phyloP scores from a whole-genome alignment of 2,888 invertebrate genomes.

The Habrosyne pyritoides region DNA sequence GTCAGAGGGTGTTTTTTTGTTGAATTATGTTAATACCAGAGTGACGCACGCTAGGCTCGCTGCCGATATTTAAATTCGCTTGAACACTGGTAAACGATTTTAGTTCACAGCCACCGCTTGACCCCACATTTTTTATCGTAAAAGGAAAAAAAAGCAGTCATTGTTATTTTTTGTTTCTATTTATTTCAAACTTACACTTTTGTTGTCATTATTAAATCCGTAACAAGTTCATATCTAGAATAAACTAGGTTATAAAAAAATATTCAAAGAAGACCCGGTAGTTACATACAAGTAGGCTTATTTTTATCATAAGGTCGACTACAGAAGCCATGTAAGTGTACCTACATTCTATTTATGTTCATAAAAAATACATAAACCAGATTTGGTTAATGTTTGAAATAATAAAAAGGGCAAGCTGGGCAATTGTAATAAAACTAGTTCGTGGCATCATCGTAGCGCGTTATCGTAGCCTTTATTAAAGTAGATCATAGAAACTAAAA shows the following conservation, averaged over 20 bases:
- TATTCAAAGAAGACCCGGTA: too few relatives aligned
- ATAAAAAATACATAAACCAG: too few relatives aligned
- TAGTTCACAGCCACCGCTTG: constrained; percentile 45
- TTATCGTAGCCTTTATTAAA: not conserved
- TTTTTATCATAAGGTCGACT: too few relatives aligned
- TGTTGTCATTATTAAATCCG: too few relatives aligned
- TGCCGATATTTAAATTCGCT: constrained; percentile 76
- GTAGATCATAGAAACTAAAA: not conserved
- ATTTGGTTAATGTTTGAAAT: too few relatives aligned
- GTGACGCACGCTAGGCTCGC: constrained; percentile 65
- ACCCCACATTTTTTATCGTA: constrained; percentile 47
- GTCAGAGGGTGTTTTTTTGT: constrained; percentile 68
- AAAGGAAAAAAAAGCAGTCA: constrained; percentile 43
- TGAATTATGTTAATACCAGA: constrained; percentile 76
- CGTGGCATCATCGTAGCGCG: not conserved
- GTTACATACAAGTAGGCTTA: too few relatives aligned
- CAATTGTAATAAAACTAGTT: not conserved
- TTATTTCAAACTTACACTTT: not conserved
- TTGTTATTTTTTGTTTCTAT: constrained; percentile 36
- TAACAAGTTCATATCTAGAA: too few relatives aligned
- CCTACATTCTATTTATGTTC: too few relatives aligned
- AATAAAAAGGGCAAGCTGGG: too few relatives aligned
- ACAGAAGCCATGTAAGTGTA: too few relatives aligned
- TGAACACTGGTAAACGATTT: constrained; percentile 55
- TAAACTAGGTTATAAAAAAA: too few relatives aligned